phyloP scores from a whole-genome alignment of 2,113 vertebrate genomes.

The Gymnobelideus leadbeateri region DNA sequence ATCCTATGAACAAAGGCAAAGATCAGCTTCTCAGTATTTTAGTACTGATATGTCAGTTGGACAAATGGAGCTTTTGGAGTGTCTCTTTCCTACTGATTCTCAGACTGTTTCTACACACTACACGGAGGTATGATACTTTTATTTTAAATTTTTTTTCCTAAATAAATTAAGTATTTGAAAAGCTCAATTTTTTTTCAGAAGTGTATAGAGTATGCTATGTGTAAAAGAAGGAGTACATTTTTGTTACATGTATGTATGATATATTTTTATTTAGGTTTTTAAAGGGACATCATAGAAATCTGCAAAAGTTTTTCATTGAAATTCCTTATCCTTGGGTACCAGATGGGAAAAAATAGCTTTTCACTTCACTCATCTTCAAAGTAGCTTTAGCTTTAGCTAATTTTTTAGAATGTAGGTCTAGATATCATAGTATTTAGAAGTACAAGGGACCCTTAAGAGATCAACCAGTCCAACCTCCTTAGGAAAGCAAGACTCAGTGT shows the following conservation, averaged over 20 bases:
- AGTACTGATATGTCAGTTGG: constrained; percentile 93
- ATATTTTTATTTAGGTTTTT: constrained; percentile 34
- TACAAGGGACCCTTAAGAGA: background rate
- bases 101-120: constrained; percentile 89
- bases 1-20: constrained; percentile 94
- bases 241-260: constrained; percentile 12
- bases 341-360: background rate
- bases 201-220: background rate
- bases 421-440: background rate
- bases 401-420: background rate
- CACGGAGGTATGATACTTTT: constrained; percentile 89
- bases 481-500: background rate
- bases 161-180: constrained; percentile 19
- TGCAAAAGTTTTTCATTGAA: constrained; percentile 7
- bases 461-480: background rate
- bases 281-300: background rate
- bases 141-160: constrained; percentile 12
- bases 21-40: constrained; percentile 88
- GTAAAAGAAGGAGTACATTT: background rate
- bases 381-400: constrained; percentile 21
- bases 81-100: constrained; percentile 93
- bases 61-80: constrained; percentile 94
- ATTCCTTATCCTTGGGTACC: constrained; percentile 1
- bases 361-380: constrained; percentile 41
- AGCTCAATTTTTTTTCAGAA: constrained; percentile 20